Conservation (phyloP, 1,140 invertebrate genomes). For the Tetramorium parvispinum region DNA sequence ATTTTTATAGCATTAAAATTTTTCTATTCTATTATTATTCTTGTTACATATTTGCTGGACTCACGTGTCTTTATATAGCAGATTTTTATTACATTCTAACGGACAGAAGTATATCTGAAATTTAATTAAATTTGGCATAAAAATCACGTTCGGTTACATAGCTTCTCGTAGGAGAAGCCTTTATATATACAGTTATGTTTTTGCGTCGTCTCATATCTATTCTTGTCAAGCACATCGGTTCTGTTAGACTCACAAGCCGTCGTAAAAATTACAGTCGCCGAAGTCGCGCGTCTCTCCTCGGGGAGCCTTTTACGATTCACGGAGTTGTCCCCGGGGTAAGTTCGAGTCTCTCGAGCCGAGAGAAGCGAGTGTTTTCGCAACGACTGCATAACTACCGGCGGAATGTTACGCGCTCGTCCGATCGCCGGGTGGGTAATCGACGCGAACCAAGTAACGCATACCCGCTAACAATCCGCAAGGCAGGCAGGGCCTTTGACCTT, state of each 20-base stretch:
- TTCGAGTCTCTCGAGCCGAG: constrained; percentile 4
- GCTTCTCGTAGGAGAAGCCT: background rate
- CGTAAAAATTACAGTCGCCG: constrained; percentile 16
- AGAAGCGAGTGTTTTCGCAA: constrained; percentile 52
- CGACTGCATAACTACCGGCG: constrained; percentile 22
- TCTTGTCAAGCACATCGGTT: background rate
- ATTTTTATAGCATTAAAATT: background rate
- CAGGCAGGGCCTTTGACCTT: constrained; percentile 53
- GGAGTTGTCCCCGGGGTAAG: background rate
- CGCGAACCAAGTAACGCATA: constrained; percentile 54
- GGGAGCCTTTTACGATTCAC: constrained; percentile 6
- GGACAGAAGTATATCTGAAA: background rate
- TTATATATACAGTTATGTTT: background rate
- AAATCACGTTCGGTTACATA: background rate
- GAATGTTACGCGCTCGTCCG: constrained; percentile 56
- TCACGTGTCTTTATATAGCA: background rate
- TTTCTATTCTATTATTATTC: background rate
- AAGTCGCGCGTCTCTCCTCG: background rate
- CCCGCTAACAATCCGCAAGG: constrained; percentile 52
- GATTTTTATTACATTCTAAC: background rate
- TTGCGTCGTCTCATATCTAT: background rate
- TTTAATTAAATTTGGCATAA: background rate
- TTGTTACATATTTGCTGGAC: background rate
- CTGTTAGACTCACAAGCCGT: background rate
- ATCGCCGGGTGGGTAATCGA: constrained; percentile 25